phyloP scores from a whole-genome alignment of 2,888 invertebrate genomes.

The Neuroscelio doddi region DNA sequence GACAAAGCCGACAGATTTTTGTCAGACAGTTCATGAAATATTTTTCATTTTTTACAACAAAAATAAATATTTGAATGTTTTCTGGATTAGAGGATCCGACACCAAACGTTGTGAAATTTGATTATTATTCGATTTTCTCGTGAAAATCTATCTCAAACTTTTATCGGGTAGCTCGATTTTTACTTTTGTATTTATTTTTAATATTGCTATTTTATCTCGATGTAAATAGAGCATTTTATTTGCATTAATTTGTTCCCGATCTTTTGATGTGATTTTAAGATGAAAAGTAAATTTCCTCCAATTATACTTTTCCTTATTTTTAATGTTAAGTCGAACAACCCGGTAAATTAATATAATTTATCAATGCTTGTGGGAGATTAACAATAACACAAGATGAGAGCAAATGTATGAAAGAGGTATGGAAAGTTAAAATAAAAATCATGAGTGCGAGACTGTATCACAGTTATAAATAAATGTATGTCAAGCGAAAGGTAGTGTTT shows the following conservation, averaged over 20 bases:
- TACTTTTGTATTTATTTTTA: no score
- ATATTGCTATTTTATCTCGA: no score
- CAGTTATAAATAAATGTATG: constrained; percentile 70
- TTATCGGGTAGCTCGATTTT: constrained; percentile 57
- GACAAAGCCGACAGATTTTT: constrained; percentile 8
- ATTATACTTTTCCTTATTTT: constrained; percentile 8
- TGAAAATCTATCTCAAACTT: constrained; percentile 49
- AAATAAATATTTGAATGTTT: constrained; percentile 15
- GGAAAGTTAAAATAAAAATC: constrained; percentile 53
- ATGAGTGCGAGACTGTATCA: constrained; percentile 68
- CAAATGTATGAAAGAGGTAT: constrained; percentile 49
- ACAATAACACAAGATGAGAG: constrained; percentile 8
- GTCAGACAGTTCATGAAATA: constrained; percentile 15
- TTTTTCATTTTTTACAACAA: constrained; percentile 16
- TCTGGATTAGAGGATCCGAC: constrained; percentile 9
- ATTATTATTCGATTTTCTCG: constrained; percentile 14
- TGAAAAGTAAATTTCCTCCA: no score
- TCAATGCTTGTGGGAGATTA: constrained; percentile 35
- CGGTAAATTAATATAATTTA: constrained; percentile 48
- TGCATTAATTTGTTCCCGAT: no score
- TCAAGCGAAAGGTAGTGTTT: constrained; percentile 54
- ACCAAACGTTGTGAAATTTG: constrained; percentile 1
- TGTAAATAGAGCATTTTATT: no score
- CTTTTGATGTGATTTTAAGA: no score
- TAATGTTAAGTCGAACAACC: constrained; percentile 55